Conservation (phyloP, 1,140 invertebrate genomes). For the Muscidifurax raptorellus region DNA sequence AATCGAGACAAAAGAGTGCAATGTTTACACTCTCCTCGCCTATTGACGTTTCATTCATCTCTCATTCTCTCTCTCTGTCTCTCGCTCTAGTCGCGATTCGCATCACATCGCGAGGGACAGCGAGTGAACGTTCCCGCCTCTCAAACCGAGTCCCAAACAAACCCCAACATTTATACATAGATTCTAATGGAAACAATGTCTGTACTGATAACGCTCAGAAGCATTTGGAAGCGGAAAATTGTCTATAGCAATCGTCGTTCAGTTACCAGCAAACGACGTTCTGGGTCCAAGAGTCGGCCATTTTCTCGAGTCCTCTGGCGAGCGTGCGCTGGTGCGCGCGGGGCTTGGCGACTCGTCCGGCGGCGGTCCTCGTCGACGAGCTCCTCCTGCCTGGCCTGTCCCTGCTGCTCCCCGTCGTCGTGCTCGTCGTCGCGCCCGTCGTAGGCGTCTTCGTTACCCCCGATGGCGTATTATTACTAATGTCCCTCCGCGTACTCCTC, state of each 20-base stretch:
- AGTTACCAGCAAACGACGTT: conserved; percentile 73
- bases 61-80: background rate
- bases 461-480: background rate
- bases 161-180: background rate
- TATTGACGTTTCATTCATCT: background rate
- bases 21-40: conserved; percentile 23
- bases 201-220: no score
- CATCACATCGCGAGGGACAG: background rate
- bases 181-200: background rate
- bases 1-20: conserved; percentile 3
- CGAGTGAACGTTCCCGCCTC: background rate
- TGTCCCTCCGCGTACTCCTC: background rate
- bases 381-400: background rate
- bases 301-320: conserved; percentile 65
- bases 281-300: conserved; percentile 72
- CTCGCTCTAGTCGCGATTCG: conserved; percentile 19
- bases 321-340: background rate
- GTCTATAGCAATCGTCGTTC: background rate
- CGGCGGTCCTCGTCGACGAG: background rate
- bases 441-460: conserved; percentile 21
- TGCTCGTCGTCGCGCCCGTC: conserved; percentile 16
- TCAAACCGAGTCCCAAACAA: background rate
- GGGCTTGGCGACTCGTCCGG: conserved; percentile 23
- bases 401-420: background rate
- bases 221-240: background rate